These are phyloP conservation scores for Halocynthia roretzi DNA, from an alignment of 23 tunicate species.

Conservation along the genomic window DNA sequence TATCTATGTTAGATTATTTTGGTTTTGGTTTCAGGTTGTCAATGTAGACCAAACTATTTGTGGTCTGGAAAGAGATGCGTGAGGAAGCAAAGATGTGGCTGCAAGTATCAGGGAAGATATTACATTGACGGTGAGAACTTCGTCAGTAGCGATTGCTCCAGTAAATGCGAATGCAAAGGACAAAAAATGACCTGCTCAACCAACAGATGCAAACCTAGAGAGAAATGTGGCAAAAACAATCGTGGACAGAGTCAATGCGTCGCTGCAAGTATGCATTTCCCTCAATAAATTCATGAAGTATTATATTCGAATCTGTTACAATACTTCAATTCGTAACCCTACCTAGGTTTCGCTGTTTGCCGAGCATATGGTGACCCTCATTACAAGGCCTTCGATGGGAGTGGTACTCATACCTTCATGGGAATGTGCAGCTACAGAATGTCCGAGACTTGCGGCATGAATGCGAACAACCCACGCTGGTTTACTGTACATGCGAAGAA, in stretches of 20 bases:
- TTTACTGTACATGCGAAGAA: conserved; percentile 13
- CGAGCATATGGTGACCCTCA: conserved; percentile 76
- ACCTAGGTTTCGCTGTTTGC: conserved; percentile 37
- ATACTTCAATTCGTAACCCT: too few species aligned
- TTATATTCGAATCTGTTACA: too few species aligned
- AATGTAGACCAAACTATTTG: too few species aligned
- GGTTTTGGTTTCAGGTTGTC: too few species aligned
- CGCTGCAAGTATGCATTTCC: conserved; percentile 5
- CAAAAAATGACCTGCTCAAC: conserved; percentile 10
- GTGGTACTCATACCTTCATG: conserved; percentile 49
- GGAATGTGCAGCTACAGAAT: conserved; percentile 55
- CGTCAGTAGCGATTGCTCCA: not conserved
- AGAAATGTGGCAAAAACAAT: not conserved
- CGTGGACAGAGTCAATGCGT: conserved; percentile 5
- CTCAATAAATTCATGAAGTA: not conserved
- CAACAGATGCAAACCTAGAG: not conserved
- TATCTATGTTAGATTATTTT: too few species aligned
- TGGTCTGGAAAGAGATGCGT: too few species aligned
- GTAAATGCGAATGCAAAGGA: not conserved
- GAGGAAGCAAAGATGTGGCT: too few species aligned
- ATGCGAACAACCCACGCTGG: conserved; percentile 47
- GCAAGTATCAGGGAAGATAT: too few species aligned
- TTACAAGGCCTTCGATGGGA: conserved; percentile 54
- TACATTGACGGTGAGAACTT: not conserved
- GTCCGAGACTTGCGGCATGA: conserved; percentile 44